Evolutionary conservation across 1,140 invertebrate genomes (phyloP), one percentile per base, ranked within the genome.

Genomic region (Drosophila azteca): DNA sequence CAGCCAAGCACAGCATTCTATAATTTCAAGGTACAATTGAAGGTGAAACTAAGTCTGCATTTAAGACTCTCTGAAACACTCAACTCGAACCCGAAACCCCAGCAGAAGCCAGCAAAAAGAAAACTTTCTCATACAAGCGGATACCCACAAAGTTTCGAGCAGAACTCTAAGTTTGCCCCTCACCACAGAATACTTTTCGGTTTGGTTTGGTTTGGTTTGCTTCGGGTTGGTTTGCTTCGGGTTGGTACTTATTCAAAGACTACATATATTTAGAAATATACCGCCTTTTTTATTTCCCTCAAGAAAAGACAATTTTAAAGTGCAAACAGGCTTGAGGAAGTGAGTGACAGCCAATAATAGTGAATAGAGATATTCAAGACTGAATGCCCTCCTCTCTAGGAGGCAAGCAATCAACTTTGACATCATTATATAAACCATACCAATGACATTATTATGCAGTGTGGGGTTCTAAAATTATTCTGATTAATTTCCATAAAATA

Each of bases 91-190:
- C 58, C 8, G 17, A 51, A 24, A 3, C 58, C 24, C 31, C 31
- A 11, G 9, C 9, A 35, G 22, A 24, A 29, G 7, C 39, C 20
- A 63, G 62, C 49, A 55, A 68, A 24, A 39, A 24, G 17, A 43
- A 68, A 68, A 67, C 20, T 68, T 65, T 13, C 39, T 26, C 22
- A 20, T 29, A 15, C 54, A 17, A n/a, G 31, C n/a, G 39, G 62
- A 67, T 53, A 66, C 46, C 39, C 39, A n/a, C 62, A 68, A 68
- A 68, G 65, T 68, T 68, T 20, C 7, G 11, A 26, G 17, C 29
- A 53, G n/a, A 54, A 2, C 48, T 53, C 54, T 20, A 29, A 67
- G 62, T 66, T 15, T 51, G n/a, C 29, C 45, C 15, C 41, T 29
- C 65, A 35, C 6, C 29, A 45, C 29, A 39, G 48, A 67, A 48